A percentile compares a stretch with the other conserved stretches of the same genome.
These are phyloP conservation scores for Spodoptera litura DNA, from an alignment of 1,140 invertebrate genomes.

Conservation along the genomic window DNA sequence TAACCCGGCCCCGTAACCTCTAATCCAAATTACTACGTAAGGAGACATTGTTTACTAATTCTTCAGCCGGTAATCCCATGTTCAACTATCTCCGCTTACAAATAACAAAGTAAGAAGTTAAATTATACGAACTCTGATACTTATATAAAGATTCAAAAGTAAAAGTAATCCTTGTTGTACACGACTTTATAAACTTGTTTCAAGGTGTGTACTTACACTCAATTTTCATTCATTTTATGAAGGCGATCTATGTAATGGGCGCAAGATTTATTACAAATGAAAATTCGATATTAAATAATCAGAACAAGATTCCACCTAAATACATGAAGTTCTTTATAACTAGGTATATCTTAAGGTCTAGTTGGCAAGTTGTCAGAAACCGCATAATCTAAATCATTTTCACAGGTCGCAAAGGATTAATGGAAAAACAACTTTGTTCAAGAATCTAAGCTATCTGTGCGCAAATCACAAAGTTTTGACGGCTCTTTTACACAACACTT, in stretches of 20 bases:
- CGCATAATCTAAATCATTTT: background rate
- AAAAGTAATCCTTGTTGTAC: background rate
- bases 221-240: too few species aligned
- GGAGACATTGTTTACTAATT: slow-evolving; percentile 22
- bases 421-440: slow-evolving; percentile 12
- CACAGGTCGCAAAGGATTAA: slow-evolving; percentile 4
- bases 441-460: slow-evolving; percentile 1
- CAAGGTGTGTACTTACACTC: too few species aligned
- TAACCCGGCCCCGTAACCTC: slow-evolving; percentile 14
- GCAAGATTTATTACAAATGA: too few species aligned
- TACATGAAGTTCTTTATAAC: too few species aligned
- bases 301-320: too few species aligned
- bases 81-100: background rate
- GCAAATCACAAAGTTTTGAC: background rate
- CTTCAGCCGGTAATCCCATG: background rate
- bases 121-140: background rate
- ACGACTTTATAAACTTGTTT: too few species aligned
- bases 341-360: too few species aligned
- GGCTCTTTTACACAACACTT: slow-evolving; percentile 7
- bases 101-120: background rate
- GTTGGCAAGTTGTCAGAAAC: background rate
- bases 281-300: too few species aligned
- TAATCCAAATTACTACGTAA: slow-evolving; percentile 27
- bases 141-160: background rate
- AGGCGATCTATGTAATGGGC: too few species aligned